Base-by-base conservation (phyloP, 92 coral and sea anemone genomes). In the Chrysogorgia sp. region DNA sequence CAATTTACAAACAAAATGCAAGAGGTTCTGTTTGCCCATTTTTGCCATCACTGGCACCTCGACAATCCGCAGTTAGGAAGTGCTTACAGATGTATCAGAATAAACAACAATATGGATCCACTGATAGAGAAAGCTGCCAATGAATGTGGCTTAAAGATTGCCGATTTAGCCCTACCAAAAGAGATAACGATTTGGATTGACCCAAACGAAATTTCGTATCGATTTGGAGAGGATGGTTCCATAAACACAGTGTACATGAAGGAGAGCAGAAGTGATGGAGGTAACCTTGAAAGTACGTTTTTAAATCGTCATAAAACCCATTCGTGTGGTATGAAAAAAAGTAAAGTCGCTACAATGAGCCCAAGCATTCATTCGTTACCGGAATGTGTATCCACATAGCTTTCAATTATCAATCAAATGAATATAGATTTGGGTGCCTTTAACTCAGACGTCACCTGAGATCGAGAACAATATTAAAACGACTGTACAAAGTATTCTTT, bases 21-120 rank as follows among this genome's bases (percentile, higher is more conserved):
- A 82, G 97, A 96, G 87, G 86, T 91, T 77, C 82, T 96, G 75
- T 96, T 96, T 34, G 99, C 96, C 56, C 76, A 90, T 61, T 96
- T 91, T 87, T 86, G 90, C 80, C 91, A 92, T 48, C 99, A 96
- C 76, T 96, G 99, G 99, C 99, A 96, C 80, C 99, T 96, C 0
- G 92, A 91, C 32, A 96, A 91, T 75, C 99, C 99, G 67, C 92
- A 91, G 94, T 90, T 91, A 82, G 99, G 99, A 49, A 96, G 99
- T 76, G 99, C 96, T 24, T 96, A 81, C 88, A 90, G 99, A 75
- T 96, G 99, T 77, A 96, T 96, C 49, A 88, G 99, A 63, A 96
- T 89, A 82, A 96, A 96, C 86, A 92, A 91, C 72, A 86, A 76
- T 21, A 82, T 88, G 78, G 97, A 91, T 79, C 99, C 97, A 31